These are phyloP conservation scores for Leptopilina myrica DNA, from an alignment of 2,888 invertebrate genomes.

Conservation along the genomic window DNA sequence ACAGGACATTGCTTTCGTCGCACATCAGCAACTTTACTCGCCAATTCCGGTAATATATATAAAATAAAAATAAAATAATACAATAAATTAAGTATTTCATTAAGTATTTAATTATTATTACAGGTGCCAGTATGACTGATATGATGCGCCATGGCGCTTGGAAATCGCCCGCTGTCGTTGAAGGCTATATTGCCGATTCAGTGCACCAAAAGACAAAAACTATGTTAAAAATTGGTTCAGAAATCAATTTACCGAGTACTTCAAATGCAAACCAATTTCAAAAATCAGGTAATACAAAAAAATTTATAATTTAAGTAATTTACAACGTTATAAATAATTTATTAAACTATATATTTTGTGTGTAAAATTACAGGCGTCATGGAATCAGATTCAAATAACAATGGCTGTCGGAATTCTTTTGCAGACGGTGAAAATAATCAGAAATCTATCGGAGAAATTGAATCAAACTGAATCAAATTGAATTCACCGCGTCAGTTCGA, in stretches of 20 bases:
- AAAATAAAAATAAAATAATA: background rate
- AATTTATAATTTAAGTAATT: no score
- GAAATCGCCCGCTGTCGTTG: background rate
- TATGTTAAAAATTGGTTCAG: background rate
- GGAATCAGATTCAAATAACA: background rate
- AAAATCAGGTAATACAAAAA: background rate
- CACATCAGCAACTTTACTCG: background rate
- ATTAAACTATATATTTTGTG: background rate
- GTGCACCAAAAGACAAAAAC: background rate
- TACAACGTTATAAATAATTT: background rate
- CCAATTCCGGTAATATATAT: conserved; percentile 11
- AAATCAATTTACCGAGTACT: background rate
- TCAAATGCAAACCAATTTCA: background rate
- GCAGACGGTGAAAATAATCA: background rate
- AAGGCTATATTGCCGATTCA: background rate
- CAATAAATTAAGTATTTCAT: background rate
- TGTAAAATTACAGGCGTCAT: background rate
- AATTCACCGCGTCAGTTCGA: background rate
- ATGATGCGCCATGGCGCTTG: background rate
- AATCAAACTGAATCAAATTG: no score
- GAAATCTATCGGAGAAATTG: background rate
- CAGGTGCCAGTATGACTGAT: background rate
- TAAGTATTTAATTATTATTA: background rate
- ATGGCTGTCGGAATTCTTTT: background rate
- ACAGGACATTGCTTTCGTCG: background rate